A percentile compares a stretch with the other conserved stretches of the same genome.
These are phyloP conservation scores for Drosophila watanabei DNA, from an alignment of 1,140 invertebrate genomes.

Conservation along the genomic window DNA sequence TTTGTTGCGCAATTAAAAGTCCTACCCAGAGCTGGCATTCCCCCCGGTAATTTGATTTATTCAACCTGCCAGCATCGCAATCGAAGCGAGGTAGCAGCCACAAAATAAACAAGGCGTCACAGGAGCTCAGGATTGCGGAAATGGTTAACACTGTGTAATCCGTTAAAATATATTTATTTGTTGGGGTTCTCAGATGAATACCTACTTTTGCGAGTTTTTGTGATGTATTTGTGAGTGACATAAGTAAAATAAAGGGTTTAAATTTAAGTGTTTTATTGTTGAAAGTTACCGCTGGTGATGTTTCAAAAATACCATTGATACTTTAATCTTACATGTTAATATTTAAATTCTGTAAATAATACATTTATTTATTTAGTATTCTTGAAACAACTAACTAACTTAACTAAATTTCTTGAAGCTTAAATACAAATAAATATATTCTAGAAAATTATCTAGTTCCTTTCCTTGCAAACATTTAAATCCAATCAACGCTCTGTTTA, in stretches of 20 bases:
- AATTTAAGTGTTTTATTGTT: neutral
- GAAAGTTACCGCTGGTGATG: no score
- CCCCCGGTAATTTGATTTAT: slow-evolving; percentile 75
- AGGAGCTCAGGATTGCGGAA: slow-evolving; percentile 17
- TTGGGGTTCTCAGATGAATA: neutral
- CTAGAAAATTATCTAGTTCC: no score
- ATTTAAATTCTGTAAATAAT: neutral
- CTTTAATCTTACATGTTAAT: neutral
- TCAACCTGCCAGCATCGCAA: slow-evolving; percentile 42
- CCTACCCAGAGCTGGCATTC: slow-evolving; percentile 63
- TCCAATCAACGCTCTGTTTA: neutral
- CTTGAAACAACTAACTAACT: no score
- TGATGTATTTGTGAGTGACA: neutral
- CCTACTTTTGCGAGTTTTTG: neutral
- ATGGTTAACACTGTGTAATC: slow-evolving; percentile 23
- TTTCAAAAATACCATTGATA: neutral
- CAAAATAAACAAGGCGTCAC: slow-evolving; percentile 30
- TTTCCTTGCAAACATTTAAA: neutral
- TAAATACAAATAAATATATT: no score
- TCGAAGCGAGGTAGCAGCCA: slow-evolving; percentile 39
- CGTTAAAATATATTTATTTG: slow-evolving; percentile 12
- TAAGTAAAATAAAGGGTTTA: neutral
- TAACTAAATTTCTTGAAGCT: no score
- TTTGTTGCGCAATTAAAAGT: slow-evolving; percentile 81
- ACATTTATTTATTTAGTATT: neutral